Evolutionary conservation across 2,113 vertebrate species (phyloP).

Genomic region (Erinaceus europaeus): DNA sequence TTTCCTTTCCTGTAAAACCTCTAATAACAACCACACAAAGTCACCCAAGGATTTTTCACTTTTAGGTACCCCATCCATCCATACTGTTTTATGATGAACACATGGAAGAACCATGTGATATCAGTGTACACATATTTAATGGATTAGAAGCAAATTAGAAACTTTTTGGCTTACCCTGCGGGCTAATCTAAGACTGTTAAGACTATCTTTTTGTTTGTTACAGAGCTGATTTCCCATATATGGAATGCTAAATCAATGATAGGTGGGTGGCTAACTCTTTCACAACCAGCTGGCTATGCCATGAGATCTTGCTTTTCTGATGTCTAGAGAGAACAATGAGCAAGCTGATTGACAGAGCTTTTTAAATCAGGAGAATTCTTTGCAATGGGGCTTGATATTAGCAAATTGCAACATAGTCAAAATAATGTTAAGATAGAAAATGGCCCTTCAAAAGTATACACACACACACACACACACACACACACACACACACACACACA

Average conservation of each 20-base stretch:
- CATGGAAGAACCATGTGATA: conserved; percentile 13
- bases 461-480: no score
- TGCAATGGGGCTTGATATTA: neutral
- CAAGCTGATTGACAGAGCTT: neutral
- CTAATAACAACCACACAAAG: conserved; percentile 73
- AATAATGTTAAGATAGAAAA: neutral
- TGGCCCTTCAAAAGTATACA: neutral
- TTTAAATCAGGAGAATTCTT: neutral
- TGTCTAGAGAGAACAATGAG: neutral
- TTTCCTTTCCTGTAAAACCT: conserved; percentile 74
- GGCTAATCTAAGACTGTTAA: conserved; percentile 50
- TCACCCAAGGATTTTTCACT: conserved; percentile 62
- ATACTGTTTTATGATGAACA: conserved; percentile 13
- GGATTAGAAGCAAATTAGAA: conserved; percentile 37
- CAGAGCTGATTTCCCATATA: neutral
- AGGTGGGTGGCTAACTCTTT: no score
- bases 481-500: no score
- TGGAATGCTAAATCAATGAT: neutral
- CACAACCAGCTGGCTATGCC: neutral
- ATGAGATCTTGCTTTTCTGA: neutral
- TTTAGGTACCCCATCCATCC: conserved; percentile 37
- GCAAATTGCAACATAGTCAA: neutral
- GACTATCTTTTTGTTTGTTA: conserved; percentile 50
- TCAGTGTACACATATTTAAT: conserved; percentile 36
- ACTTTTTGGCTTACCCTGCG: conserved; percentile 42